Evolutionary conservation across 2,113 vertebrate genomes (phyloP).

Genomic region (Pseudopodoces humilis): DNA sequence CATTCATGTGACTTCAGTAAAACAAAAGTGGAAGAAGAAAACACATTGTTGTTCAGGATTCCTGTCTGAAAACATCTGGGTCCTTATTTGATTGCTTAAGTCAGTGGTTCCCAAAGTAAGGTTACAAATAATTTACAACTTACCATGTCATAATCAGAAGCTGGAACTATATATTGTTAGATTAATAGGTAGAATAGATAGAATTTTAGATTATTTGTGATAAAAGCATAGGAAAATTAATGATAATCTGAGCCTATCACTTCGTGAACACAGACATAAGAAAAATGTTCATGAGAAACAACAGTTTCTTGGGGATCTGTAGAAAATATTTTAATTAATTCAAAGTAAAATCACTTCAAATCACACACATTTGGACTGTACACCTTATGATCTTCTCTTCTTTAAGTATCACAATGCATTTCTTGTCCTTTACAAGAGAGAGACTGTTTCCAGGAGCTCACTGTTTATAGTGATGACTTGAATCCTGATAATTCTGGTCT

Average conservation of each 20-base stretch:
- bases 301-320: not conserved
- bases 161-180: not conserved
- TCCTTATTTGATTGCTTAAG: not conserved
- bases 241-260: not conserved
- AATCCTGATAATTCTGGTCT: not conserved
- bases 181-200: not conserved
- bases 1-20: not conserved
- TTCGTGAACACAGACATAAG: not conserved
- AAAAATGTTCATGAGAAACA: not conserved
- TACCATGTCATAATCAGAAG: not conserved
- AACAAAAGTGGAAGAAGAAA: not conserved
- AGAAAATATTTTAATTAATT: not conserved
- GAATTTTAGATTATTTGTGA: not conserved
- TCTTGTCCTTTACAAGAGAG: not conserved
- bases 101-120: not conserved
- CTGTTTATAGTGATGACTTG: accelerated
- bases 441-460: not conserved
- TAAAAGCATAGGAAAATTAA: not conserved
- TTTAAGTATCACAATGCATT: not conserved
- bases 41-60: not conserved
- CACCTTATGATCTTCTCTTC: not conserved
- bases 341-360: not conserved
- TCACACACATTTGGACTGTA: not conserved
- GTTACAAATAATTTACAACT: not conserved
- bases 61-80: not conserved